These are phyloP conservation scores for Chloroceryle amazona DNA, from an alignment of 2,797 vertebrate species.

Conservation along the genomic window DNA sequence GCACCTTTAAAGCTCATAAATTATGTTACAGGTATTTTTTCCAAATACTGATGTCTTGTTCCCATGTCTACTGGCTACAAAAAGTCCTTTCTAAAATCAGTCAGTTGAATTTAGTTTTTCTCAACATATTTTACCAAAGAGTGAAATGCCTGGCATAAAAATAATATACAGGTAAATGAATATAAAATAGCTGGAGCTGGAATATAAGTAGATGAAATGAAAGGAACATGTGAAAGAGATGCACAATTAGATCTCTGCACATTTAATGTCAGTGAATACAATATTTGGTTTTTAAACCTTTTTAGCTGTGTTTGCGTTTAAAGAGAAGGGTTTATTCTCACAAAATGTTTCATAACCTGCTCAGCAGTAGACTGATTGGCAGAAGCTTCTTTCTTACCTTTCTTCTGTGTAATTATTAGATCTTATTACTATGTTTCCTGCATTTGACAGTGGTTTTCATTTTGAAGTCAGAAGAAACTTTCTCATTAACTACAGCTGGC, in stretches of 20 bases:
- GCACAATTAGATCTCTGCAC: background rate
- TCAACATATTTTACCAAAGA: background rate
- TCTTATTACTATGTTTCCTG: background rate
- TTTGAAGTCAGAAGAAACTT: slow-evolving; percentile 13
- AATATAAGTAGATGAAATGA: background rate
- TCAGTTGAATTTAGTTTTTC: background rate
- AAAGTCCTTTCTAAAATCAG: background rate
- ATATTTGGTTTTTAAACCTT: background rate
- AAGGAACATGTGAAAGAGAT: background rate
- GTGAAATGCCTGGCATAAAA: background rate
- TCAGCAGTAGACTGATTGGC: slow-evolving; percentile 13
- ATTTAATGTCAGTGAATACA: background rate
- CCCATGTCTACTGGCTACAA: background rate
- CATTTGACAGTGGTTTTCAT: slow-evolving; percentile 19
- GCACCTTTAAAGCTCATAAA: background rate
- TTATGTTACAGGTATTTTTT: background rate
- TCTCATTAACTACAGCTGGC: slow-evolving; percentile 6
- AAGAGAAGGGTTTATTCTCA: background rate
- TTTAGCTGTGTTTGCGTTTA: slow-evolving; percentile 9
- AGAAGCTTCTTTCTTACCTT: slow-evolving; percentile 49
- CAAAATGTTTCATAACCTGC: slow-evolving; percentile 4
- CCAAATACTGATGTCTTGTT: background rate
- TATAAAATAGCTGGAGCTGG: background rate
- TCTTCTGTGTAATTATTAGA: slow-evolving; percentile 18
- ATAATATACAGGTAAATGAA: background rate